A percentile compares a stretch with the other conserved stretches of the same genome.
Conservation (phyloP, 2,113 vertebrate genomes). For the Mormyrus iriodes region DNA sequence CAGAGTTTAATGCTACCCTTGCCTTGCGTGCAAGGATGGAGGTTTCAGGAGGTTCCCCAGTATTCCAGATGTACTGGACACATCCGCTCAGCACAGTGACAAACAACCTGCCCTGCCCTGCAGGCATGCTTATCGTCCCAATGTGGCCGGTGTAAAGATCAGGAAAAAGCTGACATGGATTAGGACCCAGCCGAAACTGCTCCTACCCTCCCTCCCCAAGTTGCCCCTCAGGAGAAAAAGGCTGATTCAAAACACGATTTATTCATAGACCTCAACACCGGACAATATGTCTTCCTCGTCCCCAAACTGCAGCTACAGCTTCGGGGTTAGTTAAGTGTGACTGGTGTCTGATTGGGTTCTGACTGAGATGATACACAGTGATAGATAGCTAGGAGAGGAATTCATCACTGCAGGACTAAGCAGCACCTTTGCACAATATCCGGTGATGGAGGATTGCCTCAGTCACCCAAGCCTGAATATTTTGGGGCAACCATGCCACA, state of each 20-base stretch:
- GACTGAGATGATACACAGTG: conserved; percentile 21
- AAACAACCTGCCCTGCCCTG: background rate
- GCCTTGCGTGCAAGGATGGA: background rate
- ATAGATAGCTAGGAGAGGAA: conserved; percentile 29
- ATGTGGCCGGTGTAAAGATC: background rate
- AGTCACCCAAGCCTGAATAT: background rate
- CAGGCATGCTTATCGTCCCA: background rate
- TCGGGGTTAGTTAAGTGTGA: conserved; percentile 4
- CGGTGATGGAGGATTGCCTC: conserved; percentile 1
- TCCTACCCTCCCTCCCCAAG: background rate
- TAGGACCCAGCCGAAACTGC: background rate
- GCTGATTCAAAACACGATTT: conserved; percentile 34
- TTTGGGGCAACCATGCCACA: background rate
- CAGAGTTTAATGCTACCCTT: background rate
- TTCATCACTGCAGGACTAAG: conserved; percentile 30
- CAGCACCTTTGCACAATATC: conserved; percentile 24
- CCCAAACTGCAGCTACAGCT: conserved; percentile 19
- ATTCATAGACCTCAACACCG: conserved; percentile 18
- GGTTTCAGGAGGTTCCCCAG: background rate
- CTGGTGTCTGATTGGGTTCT: conserved; percentile 28
- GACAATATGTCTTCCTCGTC: conserved; percentile 14
- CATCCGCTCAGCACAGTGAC: background rate
- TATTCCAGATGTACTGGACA: background rate
- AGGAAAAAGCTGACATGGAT: background rate
- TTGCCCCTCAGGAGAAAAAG: conserved; percentile 24